phyloP scores from a whole-genome alignment of 1,140 invertebrate species.

The Danaus melanippus region DNA sequence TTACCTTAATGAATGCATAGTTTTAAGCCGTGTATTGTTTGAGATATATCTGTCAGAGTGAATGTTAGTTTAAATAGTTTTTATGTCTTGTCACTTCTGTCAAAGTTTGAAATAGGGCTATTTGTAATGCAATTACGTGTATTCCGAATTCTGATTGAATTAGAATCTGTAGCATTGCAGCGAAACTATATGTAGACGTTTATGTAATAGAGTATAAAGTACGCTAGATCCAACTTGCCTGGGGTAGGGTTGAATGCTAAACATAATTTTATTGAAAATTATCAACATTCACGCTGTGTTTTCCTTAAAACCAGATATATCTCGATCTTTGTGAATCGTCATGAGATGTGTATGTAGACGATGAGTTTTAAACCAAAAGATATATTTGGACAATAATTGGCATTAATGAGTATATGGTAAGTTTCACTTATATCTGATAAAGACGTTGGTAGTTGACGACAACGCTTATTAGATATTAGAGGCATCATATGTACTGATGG shows the following conservation, averaged over 20 bases:
- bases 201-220: constrained; percentile 25
- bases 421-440: constrained; percentile 44
- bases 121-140: constrained; percentile 15
- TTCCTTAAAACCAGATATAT: constrained; percentile 23
- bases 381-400: constrained; percentile 50
- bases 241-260: constrained; percentile 3
- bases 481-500: constrained; percentile 40
- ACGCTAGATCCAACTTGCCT: constrained; percentile 7
- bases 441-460: constrained; percentile 50
- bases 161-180: constrained; percentile 20
- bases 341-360: constrained; percentile 45
- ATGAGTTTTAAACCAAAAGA: constrained; percentile 40
- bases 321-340: constrained; percentile 35
- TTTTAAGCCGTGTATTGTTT: constrained; percentile 11
- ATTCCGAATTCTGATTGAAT: constrained; percentile 17
- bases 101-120: constrained; percentile 7
- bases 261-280: constrained; percentile 1
- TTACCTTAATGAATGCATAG: constrained; percentile 4
- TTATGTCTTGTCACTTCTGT: too few relatives aligned
- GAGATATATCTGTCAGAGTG: constrained; percentile 27
- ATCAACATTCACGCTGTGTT: not conserved
- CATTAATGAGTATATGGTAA: constrained; percentile 58
- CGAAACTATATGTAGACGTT: constrained; percentile 16
- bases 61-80: not conserved
- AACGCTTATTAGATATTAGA: constrained; percentile 60